Percentiles rank a stretch among this genome's conserved stretches.
Conservation (phyloP, 2,888 invertebrate genomes). For the Scaptomyza polygonia region DNA sequence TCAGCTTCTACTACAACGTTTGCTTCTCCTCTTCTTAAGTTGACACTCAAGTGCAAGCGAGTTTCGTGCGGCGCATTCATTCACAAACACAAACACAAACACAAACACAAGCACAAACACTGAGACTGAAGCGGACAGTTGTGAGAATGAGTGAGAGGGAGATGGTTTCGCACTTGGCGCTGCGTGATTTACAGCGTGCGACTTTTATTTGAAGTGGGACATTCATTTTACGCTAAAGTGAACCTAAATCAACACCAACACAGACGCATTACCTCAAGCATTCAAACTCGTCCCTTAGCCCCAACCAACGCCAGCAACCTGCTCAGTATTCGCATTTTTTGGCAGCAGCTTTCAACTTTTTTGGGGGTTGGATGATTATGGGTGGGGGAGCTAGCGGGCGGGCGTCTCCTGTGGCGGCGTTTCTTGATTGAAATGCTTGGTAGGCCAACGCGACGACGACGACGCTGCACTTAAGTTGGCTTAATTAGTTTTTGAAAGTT, state of each 20-base stretch:
- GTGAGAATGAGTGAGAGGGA: neutral
- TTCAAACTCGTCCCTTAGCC: neutral
- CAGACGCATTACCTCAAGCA: conserved; percentile 15
- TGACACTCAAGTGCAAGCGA: conserved; percentile 74
- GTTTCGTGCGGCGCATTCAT: conserved; percentile 70
- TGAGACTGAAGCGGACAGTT: neutral
- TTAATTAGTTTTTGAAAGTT: conserved; percentile 83
- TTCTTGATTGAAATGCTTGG: conserved; percentile 76
- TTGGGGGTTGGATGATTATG: neutral
- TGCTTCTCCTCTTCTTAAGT: conserved; percentile 33
- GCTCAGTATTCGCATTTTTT: conserved; percentile 56
- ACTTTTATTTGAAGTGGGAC: conserved; percentile 80
- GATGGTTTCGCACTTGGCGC: conserved; percentile 48
- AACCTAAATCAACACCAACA: conserved; percentile 76
- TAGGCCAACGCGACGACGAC: conserved; percentile 52
- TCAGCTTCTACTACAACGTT: neutral
- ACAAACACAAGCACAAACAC: conserved; percentile 73
- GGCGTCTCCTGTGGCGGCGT: conserved; percentile 57
- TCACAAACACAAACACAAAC: conserved; percentile 75
- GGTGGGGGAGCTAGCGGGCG: neutral
- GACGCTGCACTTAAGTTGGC: conserved; percentile 76
- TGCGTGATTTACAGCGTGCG: conserved; percentile 78
- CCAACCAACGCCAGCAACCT: conserved; percentile 14
- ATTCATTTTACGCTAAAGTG: conserved; percentile 78
- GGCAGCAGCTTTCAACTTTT: conserved; percentile 44